Base-by-base conservation (phyloP, 2,113 vertebrate genomes). In the Tautogolabrus adspersus region DNA sequence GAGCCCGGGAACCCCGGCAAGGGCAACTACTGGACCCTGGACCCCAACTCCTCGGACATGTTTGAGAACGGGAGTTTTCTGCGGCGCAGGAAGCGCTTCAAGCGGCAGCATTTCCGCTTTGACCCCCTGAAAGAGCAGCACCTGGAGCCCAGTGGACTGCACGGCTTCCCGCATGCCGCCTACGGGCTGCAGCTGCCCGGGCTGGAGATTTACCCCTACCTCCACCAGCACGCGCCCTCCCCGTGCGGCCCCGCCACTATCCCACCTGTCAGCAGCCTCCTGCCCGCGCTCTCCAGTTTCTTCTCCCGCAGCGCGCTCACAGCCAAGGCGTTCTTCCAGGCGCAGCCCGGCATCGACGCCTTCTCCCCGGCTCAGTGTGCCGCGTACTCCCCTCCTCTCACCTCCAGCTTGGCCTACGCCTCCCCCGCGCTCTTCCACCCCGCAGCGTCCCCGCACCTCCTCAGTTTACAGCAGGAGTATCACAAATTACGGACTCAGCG, bases 11-110 rank as follows among this genome's bases (percentile, higher is more conserved):
- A 95, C 82, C 94, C 94, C 0, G 95, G 95, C 0, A 95, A 95
- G 57, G 95, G 95, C 56, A 95, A 95, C 89, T 95, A 95, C 85
- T 95, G 95, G 95, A 95, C 95, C 10, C 91, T 95, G 74, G 95
- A 95, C 44, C 95, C 95, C 8, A 94, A 95, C 85, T 95, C 95
- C 15, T 94, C 94, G 21, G 94, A 95, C 79, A 95, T 95, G 95
- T 95, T 95, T 60, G 94, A 95, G 83, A 95, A 95, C 82, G 95
- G 95, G 40, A 95, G 94, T 61, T 95, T 95, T 42, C 87, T 95
- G 78, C 89, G 95, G 61, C 72, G 95, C 71, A 93, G 95, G 84
- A 95, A 95, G 86, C 88, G 95, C 30, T 95, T 95, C 87, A 95
- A 95, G 82, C 89, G 95, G 57, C 94, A 94, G 73, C 92, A 94